Percentiles rank a stretch among this genome's conserved stretches.
Evolutionary conservation across 2,113 vertebrate species (phyloP).

Genomic region (Cyanoramphus novaezelandiae): DNA sequence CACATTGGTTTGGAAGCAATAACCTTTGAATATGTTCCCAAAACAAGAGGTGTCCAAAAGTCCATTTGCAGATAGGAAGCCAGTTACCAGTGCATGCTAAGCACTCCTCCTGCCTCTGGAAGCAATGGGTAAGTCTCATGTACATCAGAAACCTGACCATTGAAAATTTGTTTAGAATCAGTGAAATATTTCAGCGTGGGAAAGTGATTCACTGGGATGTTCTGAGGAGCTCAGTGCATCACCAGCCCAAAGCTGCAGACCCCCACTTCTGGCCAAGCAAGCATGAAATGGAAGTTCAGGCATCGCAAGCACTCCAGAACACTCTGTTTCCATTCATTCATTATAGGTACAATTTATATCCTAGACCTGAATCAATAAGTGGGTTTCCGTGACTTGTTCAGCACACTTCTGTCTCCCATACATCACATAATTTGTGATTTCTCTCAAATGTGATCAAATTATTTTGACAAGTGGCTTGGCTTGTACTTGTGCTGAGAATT

Average conservation of each 20-base stretch:
- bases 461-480: conserved; percentile 2
- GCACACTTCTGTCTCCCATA: neutral
- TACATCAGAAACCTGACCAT: neutral
- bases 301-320: neutral
- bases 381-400: neutral
- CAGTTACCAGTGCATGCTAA: neutral
- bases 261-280: neutral
- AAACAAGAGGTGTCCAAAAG: neutral
- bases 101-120: neutral
- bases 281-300: neutral
- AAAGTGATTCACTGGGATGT: conserved; percentile 13
- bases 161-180: neutral
- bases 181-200: neutral
- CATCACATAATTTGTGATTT: neutral
- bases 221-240: conserved; percentile 2
- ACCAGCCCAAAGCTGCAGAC: neutral
- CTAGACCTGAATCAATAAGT: neutral
- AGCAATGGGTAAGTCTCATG: neutral
- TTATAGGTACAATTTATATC: neutral
- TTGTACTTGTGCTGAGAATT: neutral
- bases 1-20: neutral
- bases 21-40: neutral
- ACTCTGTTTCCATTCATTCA: neutral
- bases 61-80: neutral
- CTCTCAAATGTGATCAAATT: conserved; percentile 4